These are phyloP conservation scores for Scolanthus callimorphus DNA, from an alignment of 92 coral and sea anemone genomes.

Conservation along the genomic window DNA sequence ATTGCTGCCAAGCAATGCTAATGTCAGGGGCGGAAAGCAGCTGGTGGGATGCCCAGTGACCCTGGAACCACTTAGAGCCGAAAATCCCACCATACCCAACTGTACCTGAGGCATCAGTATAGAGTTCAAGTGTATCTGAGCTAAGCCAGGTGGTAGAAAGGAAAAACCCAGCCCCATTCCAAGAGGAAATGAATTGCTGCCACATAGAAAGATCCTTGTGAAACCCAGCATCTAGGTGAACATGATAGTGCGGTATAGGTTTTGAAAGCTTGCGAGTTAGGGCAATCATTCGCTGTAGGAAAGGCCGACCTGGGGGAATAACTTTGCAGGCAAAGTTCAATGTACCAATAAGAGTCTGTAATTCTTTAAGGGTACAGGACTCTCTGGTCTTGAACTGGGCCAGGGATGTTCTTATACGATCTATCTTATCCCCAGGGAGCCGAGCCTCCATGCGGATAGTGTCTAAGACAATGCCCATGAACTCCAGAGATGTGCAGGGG, in stretches of 20 bases:
- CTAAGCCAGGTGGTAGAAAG: slow-evolving; percentile 20
- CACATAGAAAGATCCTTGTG: slow-evolving; percentile 52
- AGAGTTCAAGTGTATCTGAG: slow-evolving; percentile 22
- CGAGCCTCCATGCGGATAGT: too few relatives aligned
- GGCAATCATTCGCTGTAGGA: slow-evolving; percentile 47
- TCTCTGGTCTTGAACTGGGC: too few relatives aligned
- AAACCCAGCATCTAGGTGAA: slow-evolving; percentile 33
- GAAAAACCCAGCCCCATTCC: too few relatives aligned
- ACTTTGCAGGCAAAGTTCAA: too few relatives aligned
- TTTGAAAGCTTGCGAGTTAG: slow-evolving; percentile 30
- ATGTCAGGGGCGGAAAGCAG: slow-evolving; percentile 39
- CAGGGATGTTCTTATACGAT: slow-evolving; percentile 1
- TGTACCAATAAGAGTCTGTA: slow-evolving; percentile 54
- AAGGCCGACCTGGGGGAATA: slow-evolving; percentile 53
- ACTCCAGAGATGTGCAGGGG: slow-evolving; percentile 55
- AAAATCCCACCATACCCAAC: too few relatives aligned
- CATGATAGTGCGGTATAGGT: slow-evolving; percentile 35
- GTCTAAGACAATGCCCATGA: too few relatives aligned
- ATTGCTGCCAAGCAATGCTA: slow-evolving; percentile 65
- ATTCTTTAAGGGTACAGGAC: slow-evolving; percentile 21
- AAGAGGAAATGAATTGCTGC: slow-evolving; percentile 43
- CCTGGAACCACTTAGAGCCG: slow-evolving; percentile 73
- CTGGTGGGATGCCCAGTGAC: slow-evolving; percentile 45
- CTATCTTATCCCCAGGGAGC: slow-evolving; percentile 35
- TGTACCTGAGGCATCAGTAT: too few relatives aligned